Conservation (phyloP, 2,113 vertebrate species). For the Catharus bicknelli region DNA sequence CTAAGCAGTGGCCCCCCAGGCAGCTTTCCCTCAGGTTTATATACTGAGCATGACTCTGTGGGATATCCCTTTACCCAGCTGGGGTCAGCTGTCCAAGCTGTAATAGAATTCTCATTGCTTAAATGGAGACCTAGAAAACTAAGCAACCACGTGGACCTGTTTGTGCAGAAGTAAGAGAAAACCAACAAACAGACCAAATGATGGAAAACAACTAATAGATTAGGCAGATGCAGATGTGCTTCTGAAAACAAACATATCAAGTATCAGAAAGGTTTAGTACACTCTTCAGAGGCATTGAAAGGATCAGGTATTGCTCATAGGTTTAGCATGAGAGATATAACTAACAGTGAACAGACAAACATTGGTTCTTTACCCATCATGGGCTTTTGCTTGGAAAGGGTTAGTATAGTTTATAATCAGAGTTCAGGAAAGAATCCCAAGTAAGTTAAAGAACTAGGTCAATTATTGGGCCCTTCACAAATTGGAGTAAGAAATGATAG, state of each 20-base stretch:
- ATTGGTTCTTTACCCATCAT: neutral
- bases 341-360: neutral
- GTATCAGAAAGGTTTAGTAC: neutral
- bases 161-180: neutral
- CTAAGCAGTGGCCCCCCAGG: neutral
- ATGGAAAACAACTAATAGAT: neutral
- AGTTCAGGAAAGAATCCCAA: neutral
- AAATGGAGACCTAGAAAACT: neutral
- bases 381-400: neutral
- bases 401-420: neutral
- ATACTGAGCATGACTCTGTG: neutral
- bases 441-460: neutral
- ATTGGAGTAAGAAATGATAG: neutral
- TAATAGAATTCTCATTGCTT: neutral
- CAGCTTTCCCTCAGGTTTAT: neutral
- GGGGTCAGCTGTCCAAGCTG: neutral
- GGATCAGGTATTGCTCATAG: neutral
- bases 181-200: neutral
- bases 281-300: neutral
- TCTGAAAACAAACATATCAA: constrained; percentile 30
- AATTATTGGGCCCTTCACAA: neutral
- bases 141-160: neutral
- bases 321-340: neutral
- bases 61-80: neutral
- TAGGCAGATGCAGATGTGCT: neutral